Base-by-base conservation (phyloP, 2,113 vertebrate genomes). In the Poeciliopsis prolifica region DNA sequence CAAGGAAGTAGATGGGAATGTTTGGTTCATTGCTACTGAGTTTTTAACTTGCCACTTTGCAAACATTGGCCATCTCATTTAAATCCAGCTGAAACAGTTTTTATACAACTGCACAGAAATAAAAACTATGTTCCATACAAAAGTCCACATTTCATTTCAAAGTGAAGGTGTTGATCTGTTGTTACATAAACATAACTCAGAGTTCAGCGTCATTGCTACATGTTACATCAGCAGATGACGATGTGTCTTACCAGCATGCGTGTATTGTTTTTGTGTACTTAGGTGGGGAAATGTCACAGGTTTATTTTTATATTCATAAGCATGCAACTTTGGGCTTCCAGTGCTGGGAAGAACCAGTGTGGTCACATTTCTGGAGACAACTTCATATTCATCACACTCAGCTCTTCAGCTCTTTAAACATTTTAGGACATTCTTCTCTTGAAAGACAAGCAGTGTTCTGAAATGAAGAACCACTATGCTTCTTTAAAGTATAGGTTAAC, bases 291-390 rank as follows among this genome's bases (percentile, higher is more conserved):
- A 15, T 64, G 64, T 64, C 65, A 29, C 17, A 8, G 9, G n/a
- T 60, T 58, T 70, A 13, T 33, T 54, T 51, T 72, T 33, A 70
- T 44, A 15, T 31, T 14, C 10, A 19, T 40, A 62, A 4, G 17
- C n/a, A 4, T 71, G 26, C 33, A 66, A 44, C 33, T 68, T 65
- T 72, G 5, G 19, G 58, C 75, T 76, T 42, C 40, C 17, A 48
- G 65, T 64, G 29, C 67, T 87, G 82, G 87, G 63, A 60, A 67
- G 62, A 92, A 89, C 80, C 61, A 77, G 77, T 72, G 80, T 64
- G 75, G 76, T 83, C 83, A 86, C 85, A 90, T 89, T 84, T 86
- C 76, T 74, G 37, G 17, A 74, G 69, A 37, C 24, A 31, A 35
- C 51, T 66, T 42, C 29, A 7, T 13, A 11, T 35, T 10, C 22